Base-by-base conservation (phyloP, 2,888 invertebrate species). In the Unio delphinus region DNA sequence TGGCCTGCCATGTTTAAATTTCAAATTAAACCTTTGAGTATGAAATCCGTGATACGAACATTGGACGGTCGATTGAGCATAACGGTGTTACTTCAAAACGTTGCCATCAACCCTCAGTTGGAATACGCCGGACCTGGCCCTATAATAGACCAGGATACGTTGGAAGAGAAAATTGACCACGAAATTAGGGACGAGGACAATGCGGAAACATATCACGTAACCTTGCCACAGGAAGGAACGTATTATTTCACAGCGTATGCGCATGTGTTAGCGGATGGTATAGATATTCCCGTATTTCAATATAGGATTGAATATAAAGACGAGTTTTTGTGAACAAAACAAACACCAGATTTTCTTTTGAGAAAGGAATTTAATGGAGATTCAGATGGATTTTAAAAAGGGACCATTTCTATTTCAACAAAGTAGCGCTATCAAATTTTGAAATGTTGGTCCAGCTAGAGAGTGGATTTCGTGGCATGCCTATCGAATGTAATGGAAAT, bases 1-100 rank as follows among this genome's bases (percentile, higher is more conserved):
- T 85, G 84, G 84, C 85, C 85, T 4, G 80, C 84, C 59, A 84
- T 85, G 84, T 84, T 85, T 72, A 82, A 83, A 71, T 85, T 83
- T 76, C 82, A 82, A 69, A 85, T 85, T 70, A 81, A 83, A 34
- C 84, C 85, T 5, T 72, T 85, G 34, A 85, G 80, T 72, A 84
- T 83, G 83, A 80, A 81, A 72, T 79, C 84, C 30, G 83, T 81
- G 54, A 77, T 84, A 61, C 65, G 81, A 68, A 84, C 85, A 0
- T 85, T 81, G 62, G 85, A 85, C 71, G 84, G 85, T 15, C 74
- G 80, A 70, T 75, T 85, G 4, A 84, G 85, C 71, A 80, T 85
- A 45, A 85, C 85, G 59, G 82, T 85, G 23, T 72, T 84, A 59
- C 70, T 85, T 56, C 78, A 79, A 71, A 81, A 81, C 62, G 83